A percentile compares a stretch with the other conserved stretches of the same genome.
phyloP scores from a whole-genome alignment of 2,888 invertebrate genomes.

The Erebia ligea region DNA sequence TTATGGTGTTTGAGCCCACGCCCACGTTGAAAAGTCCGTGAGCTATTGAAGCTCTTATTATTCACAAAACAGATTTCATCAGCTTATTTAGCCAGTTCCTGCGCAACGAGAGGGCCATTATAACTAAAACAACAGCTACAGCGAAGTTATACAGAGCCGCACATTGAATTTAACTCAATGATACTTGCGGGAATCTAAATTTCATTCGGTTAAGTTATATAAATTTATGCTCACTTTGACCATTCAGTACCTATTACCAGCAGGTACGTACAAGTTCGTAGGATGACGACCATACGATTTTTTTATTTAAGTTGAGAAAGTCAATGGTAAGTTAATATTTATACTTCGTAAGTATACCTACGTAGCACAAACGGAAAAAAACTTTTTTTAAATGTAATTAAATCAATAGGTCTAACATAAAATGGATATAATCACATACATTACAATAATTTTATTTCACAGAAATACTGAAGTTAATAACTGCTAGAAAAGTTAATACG shows the following conservation, averaged over 20 bases:
- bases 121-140: slow-evolving; percentile 62
- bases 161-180: slow-evolving; percentile 62
- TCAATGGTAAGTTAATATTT: too few species aligned
- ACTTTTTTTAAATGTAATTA: too few species aligned
- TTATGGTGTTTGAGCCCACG: not conserved
- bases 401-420: too few species aligned
- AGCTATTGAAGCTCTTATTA: slow-evolving; percentile 19
- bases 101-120: slow-evolving; percentile 66
- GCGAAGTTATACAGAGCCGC: slow-evolving; percentile 66
- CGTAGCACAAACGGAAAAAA: too few species aligned
- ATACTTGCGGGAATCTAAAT: slow-evolving; percentile 51
- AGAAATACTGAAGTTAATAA: too few species aligned
- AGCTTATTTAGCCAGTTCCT: slow-evolving; percentile 51
- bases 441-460: too few species aligned
- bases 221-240: slow-evolving; percentile 23
- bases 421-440: too few species aligned
- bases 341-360: too few species aligned
- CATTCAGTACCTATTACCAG: slow-evolving; percentile 10
- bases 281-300: not conserved
- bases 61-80: slow-evolving; percentile 22
- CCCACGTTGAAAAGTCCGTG: not conserved
- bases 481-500: too few species aligned
- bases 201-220: slow-evolving; percentile 45
- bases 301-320: not conserved
- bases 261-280: not conserved